Evolutionary conservation across 2,888 invertebrate species (phyloP).

Genomic region (Coenonympha glycerion): DNA sequence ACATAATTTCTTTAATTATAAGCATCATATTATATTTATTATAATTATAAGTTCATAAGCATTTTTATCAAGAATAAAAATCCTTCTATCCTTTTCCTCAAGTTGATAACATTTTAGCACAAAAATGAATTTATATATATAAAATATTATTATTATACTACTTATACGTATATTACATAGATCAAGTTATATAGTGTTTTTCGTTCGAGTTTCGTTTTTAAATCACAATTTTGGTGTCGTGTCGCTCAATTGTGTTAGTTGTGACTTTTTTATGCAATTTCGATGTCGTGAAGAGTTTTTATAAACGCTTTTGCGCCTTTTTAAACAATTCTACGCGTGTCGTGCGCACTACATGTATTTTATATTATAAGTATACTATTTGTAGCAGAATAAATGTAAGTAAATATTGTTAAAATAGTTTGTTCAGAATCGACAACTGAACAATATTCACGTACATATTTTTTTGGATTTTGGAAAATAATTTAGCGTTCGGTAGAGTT

Average conservation of each 20-base stretch:
- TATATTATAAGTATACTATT: conserved; percentile 6
- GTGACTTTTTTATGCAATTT: conserved; percentile 59
- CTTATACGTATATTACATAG: neutral
- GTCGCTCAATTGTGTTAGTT: conserved; percentile 49
- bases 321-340: conserved; percentile 42
- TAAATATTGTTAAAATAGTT: too few species aligned
- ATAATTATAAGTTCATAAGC: too few species aligned
- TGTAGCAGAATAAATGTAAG: too few species aligned
- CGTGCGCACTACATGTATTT: conserved; percentile 25
- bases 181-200: conserved; percentile 10
- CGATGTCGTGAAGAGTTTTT: conserved; percentile 64
- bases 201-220: conserved; percentile 16
- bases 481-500: too few species aligned
- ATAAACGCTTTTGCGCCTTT: conserved; percentile 72
- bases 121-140: conserved; percentile 22
- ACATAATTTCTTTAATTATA: too few species aligned
- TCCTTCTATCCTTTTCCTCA: neutral
- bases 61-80: too few species aligned
- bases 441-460: too few species aligned
- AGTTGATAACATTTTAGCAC: conserved; percentile 13
- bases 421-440: too few species aligned
- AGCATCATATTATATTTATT: too few species aligned
- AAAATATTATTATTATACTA: too few species aligned
- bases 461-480: too few species aligned
- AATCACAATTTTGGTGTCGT: conserved; percentile 36